Evolutionary conservation across 2,888 invertebrate species (phyloP).

Genomic region (Rotaria sp.): DNA sequence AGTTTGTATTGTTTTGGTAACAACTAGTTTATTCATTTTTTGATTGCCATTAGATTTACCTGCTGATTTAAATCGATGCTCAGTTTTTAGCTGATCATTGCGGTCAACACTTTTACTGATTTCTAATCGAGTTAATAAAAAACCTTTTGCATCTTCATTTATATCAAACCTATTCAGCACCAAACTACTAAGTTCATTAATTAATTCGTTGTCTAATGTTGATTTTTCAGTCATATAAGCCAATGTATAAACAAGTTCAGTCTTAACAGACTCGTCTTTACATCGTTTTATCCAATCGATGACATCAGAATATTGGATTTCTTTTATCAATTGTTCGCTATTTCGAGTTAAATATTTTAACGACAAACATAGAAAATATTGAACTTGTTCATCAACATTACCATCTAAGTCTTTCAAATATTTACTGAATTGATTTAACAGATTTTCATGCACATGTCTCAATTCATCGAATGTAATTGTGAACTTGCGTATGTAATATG

Average conservation of each 20-base stretch:
- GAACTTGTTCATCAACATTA: not conserved
- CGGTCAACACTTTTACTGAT: not conserved
- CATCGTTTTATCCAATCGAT: not conserved
- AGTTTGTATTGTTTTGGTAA: conserved; percentile 32
- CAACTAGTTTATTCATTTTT: not conserved
- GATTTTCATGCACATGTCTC: not conserved
- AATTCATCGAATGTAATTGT: conserved; percentile 11
- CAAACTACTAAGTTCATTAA: not conserved
- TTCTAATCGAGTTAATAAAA: not conserved
- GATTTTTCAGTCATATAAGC: not conserved
- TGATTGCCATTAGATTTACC: not conserved
- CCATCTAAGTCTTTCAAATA: not conserved
- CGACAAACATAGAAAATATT: not conserved
- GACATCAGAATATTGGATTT: not conserved
- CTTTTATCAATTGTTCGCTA: not conserved
- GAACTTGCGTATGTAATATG: conserved; percentile 19
- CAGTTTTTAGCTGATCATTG: not conserved
- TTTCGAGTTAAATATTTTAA: conserved; percentile 22
- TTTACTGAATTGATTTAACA: not conserved
- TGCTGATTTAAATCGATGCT: not conserved
- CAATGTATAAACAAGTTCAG: conserved; percentile 13
- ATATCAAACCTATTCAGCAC: not conserved
- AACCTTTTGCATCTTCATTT: not conserved
- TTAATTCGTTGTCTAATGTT: not conserved
- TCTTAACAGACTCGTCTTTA: not conserved